These are phyloP conservation scores for Edolisoma coerulescens DNA, from an alignment of 2,113 vertebrate genomes.

Conservation along the genomic window DNA sequence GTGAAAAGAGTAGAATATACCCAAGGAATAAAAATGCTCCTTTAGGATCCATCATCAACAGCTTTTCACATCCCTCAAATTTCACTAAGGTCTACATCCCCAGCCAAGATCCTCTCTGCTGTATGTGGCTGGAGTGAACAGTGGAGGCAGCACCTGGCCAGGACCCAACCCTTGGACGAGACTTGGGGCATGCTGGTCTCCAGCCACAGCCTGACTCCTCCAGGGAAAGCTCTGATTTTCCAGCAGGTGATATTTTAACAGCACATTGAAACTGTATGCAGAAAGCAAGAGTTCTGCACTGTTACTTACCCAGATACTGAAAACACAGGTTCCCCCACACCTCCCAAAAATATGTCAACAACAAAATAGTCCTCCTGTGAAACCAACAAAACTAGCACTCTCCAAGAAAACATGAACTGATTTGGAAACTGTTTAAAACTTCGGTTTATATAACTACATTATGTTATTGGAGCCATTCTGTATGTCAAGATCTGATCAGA, in stretches of 20 bases:
- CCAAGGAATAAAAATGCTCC: neutral
- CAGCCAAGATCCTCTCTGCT: neutral
- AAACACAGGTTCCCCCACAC: neutral
- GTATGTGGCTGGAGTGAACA: fast-evolving
- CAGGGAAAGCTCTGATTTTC: neutral
- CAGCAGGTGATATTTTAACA: neutral
- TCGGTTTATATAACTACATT: neutral
- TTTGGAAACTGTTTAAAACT: neutral
- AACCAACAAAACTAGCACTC: neutral
- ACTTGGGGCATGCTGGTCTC: fast-evolving
- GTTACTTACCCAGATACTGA: neutral
- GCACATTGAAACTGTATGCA: neutral
- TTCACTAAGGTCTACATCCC: neutral
- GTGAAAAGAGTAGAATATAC: neutral
- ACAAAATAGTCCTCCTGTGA: neutral
- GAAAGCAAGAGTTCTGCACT: neutral
- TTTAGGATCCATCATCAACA: neutral
- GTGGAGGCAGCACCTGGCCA: fast-evolving
- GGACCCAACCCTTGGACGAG: neutral
- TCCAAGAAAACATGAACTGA: neutral
- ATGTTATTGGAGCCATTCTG: neutral
- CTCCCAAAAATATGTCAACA: neutral
- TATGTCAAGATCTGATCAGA: neutral
- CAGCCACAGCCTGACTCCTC: neutral
- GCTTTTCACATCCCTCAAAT: neutral